Evolutionary conservation across 2,113 vertebrate genomes (phyloP).

Genomic region (Myocastor coypus): DNA sequence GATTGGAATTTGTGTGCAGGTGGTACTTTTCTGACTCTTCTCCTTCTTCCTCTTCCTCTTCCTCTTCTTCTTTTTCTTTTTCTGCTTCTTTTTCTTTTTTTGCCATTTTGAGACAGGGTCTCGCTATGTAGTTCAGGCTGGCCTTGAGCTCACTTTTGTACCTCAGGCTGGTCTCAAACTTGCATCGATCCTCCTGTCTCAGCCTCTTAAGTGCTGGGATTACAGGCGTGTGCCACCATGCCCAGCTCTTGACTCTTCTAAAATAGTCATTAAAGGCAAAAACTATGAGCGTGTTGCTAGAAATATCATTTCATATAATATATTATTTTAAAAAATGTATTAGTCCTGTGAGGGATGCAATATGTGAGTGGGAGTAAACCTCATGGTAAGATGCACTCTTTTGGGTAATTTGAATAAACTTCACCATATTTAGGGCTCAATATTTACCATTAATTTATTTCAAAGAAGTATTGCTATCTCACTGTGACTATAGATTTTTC

Average conservation of each 20-base stretch:
- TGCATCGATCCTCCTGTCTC: no score
- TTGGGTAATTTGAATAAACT: background rate
- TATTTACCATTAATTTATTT: conserved; percentile 51
- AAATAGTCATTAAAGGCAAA: conserved; percentile 7
- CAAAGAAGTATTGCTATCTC: background rate
- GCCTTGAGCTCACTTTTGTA: no score
- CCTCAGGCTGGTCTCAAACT: no score
- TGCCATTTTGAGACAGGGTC: no score
- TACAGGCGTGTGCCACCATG: no score
- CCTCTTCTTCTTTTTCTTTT: no score
- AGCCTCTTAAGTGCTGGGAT: no score
- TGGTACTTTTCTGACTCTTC: background rate
- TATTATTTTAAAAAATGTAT: background rate
- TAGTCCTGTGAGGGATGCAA: background rate
- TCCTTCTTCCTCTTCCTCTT: no score
- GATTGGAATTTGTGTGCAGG: background rate
- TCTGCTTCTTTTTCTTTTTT: no score
- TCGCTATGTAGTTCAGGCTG: no score
- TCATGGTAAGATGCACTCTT: background rate
- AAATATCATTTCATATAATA: background rate
- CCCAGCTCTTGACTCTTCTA: no score
- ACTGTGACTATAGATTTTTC: background rate
- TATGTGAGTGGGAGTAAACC: background rate
- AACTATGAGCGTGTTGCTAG: background rate
- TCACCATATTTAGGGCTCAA: conserved; percentile 5